Percentiles rank a stretch among this genome's conserved stretches.
These are phyloP conservation scores for Euclidia mi DNA, from an alignment of 2,888 invertebrate genomes.

Conservation along the genomic window DNA sequence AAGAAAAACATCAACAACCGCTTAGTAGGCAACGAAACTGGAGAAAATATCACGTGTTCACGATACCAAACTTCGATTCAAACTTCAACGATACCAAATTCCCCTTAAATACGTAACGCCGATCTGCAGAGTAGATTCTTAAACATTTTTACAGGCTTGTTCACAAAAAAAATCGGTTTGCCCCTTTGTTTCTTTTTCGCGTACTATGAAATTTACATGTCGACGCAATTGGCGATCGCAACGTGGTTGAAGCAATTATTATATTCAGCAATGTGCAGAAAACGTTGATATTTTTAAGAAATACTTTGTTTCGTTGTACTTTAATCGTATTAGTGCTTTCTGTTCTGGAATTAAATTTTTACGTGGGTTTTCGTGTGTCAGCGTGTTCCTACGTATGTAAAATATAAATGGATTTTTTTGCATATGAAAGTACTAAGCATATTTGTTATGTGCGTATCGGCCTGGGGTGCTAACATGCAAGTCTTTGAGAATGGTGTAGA, in stretches of 20 bases:
- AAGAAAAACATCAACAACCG: slow-evolving; percentile 8
- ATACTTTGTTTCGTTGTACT: too few relatives aligned
- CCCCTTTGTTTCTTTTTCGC: slow-evolving; percentile 11
- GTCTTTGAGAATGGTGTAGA: too few relatives aligned
- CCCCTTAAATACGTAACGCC: slow-evolving; percentile 28
- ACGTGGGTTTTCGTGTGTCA: too few relatives aligned
- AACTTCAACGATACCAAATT: too few relatives aligned
- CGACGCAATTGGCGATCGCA: slow-evolving; percentile 12
- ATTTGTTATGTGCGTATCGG: too few relatives aligned
- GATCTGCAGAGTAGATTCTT: slow-evolving; percentile 41
- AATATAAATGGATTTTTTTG: too few relatives aligned
- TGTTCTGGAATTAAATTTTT: too few relatives aligned
- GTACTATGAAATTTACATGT: slow-evolving; percentile 9
- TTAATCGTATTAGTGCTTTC: too few relatives aligned
- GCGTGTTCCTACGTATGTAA: too few relatives aligned
- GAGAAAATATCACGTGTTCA: slow-evolving; percentile 23
- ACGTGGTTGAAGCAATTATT: slow-evolving; percentile 5
- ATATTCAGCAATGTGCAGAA: not conserved
- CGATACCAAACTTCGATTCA: slow-evolving; percentile 17
- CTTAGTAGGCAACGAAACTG: slow-evolving; percentile 22
- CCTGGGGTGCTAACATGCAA: too few relatives aligned
- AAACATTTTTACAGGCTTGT: slow-evolving; percentile 47
- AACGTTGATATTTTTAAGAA: not conserved
- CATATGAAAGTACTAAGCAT: too few relatives aligned
- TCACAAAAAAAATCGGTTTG: slow-evolving; percentile 22